Conservation (phyloP, 2,113 vertebrate species). For the Tretioscincus oriximinensis region DNA sequence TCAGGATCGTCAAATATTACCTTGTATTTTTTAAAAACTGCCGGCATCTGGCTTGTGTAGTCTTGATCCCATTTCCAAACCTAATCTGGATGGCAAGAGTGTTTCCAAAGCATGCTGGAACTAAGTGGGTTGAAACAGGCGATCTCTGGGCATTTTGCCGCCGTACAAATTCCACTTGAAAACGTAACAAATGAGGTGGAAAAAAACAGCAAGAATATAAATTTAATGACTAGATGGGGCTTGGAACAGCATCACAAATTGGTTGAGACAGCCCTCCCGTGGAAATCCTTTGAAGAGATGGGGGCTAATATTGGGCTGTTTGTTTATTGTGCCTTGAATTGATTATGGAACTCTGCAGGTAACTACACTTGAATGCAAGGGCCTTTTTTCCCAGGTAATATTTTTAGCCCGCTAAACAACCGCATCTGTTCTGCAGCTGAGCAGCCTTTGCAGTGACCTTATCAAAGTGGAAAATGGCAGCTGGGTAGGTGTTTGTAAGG, state of each 20-base stretch:
- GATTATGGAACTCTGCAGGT: conserved; percentile 54
- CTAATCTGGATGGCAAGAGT: neutral
- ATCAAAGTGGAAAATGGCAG: conserved; percentile 44
- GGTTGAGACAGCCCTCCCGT: conserved; percentile 8
- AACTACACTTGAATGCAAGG: conserved; percentile 36
- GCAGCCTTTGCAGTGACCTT: conserved; percentile 51
- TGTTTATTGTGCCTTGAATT: conserved; percentile 22
- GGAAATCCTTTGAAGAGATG: conserved; percentile 31
- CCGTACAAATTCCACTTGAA: neutral
- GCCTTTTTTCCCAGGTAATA: conserved; percentile 29
- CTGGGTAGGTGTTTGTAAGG: conserved; percentile 17
- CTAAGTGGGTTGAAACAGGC: neutral
- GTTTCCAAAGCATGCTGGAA: neutral
- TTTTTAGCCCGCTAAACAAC: conserved; percentile 61
- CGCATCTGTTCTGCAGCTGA: conserved; percentile 45
- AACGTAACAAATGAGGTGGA: neutral
- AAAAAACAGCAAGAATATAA: conserved; percentile 18
- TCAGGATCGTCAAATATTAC: neutral
- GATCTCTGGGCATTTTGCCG: neutral
- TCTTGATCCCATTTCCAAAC: neutral
- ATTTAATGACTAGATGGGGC: conserved; percentile 45
- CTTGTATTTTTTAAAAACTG: neutral
- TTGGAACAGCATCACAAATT: conserved; percentile 32
- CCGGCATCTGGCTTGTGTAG: neutral
- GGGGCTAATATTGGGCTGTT: conserved; percentile 29